These are phyloP conservation scores for Hydrotaea cyrtoneurina DNA, from an alignment of 2,888 invertebrate genomes.

Conservation along the genomic window DNA sequence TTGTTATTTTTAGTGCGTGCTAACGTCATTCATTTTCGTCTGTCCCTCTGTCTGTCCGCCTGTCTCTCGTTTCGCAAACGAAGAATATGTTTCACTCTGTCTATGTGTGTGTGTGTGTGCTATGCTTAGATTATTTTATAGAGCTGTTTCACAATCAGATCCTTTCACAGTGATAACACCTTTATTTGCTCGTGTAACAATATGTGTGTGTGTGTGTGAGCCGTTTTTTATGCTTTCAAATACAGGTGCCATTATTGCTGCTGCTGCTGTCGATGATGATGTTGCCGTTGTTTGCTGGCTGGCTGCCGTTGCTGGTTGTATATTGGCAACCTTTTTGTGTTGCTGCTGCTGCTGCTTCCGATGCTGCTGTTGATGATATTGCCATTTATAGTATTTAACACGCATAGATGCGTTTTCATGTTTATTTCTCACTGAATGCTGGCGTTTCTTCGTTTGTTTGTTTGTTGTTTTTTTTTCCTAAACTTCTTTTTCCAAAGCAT, in stretches of 20 bases:
- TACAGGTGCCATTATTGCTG: conserved; percentile 55
- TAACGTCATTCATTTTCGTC: conserved; percentile 68
- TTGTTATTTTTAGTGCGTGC: conserved; percentile 68
- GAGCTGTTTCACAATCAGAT: conserved; percentile 75
- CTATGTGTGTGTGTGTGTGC: conserved; percentile 37
- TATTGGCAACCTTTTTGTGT: conserved; percentile 42
- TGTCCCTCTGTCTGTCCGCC: background rate
- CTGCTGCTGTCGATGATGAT: conserved; percentile 28
- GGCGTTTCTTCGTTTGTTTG: background rate
- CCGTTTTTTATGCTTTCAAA: conserved; percentile 18
- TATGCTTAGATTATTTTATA: conserved; percentile 66
- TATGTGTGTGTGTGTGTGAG: conserved; percentile 1
- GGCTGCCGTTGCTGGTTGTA: conserved; percentile 9
- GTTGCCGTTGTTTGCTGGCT: conserved; percentile 23
- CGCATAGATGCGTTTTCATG: conserved; percentile 62
- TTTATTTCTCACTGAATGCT: conserved; percentile 31
- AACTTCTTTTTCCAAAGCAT: background rate
- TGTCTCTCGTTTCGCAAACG: conserved; percentile 22
- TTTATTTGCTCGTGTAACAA: conserved; percentile 48
- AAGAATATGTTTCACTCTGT: conserved; percentile 72
- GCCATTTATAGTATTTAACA: conserved; percentile 59
- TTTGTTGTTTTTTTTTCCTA: too few species aligned
- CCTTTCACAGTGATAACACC: conserved; percentile 75
- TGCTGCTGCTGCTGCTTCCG: conserved; percentile 41
- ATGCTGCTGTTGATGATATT: conserved; percentile 57